Base-by-base conservation (phyloP, 1,140 invertebrate species). In the Drosophila miranda region DNA sequence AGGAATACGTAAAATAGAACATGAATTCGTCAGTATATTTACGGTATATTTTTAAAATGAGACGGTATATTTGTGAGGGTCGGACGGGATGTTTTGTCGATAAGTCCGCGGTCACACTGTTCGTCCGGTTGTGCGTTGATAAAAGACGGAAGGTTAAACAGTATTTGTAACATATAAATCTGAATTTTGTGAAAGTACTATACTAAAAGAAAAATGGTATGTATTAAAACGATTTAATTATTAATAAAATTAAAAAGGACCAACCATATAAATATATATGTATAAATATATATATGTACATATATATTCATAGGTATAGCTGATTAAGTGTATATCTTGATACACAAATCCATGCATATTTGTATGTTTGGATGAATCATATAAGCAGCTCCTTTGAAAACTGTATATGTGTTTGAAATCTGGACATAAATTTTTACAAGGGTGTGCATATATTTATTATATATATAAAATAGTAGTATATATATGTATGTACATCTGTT, bases 131-230 rank as follows among this genome's bases (percentile, higher is more conserved):
- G n/a, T n/a, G n/a, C n/a, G n/a, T n/a, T n/a, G n/a, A n/a, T n/a
- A n/a, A n/a, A 16, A 23, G 78, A 59, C 78, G 63, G 74, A 74
- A 66, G 60, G 63, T 60, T 66, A 70, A 82, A 55, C 71, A 81
- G 79, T 78, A 82, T 82, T 82, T 82, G 51, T 82, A 73, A 72
- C 16, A 72, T 68, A 70, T 62, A 72, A 73, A 64, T 56, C 57
- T 48, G 38, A 52, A 46, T 44, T 52, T 73, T 73, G 59, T 73
- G 69, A 74, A 74, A 74, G 58, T 53, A 58, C 44, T 57, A 57
- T 49, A 74, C 38, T 74, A 64, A 61, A 57, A 38, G 53, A 34
- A 74, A 48, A 73, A 73, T 73, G 70, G 70, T 73, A 73, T 52
- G 70, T 73, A 73, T 26, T 16, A 19, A 28, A 6, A 5, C 16